Evolutionary conservation across 2,797 vertebrate species (phyloP).

Genomic region (Mico argentatus): DNA sequence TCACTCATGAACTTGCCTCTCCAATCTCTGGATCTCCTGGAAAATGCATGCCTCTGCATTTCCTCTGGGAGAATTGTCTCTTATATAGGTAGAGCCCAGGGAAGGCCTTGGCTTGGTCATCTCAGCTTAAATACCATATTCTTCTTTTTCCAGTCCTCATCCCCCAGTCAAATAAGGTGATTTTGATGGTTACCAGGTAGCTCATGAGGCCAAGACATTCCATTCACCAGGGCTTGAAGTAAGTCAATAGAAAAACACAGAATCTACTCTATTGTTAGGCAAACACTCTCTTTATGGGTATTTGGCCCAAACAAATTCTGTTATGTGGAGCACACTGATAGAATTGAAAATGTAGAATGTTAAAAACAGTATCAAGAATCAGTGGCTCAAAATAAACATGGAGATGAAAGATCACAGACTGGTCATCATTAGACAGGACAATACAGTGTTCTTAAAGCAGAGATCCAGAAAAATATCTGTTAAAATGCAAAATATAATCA

Average conservation of each 20-base stretch:
- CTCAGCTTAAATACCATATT: neutral
- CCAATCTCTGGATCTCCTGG: neutral
- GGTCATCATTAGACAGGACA: neutral
- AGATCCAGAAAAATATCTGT: slow-evolving; percentile 20
- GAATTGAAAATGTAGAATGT: slow-evolving; percentile 22
- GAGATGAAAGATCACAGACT: neutral
- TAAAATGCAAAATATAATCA: slow-evolving; percentile 20
- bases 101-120: neutral
- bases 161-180: neutral
- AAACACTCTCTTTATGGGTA: neutral
- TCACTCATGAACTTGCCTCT: neutral
- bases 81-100: neutral
- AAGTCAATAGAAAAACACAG: slow-evolving; percentile 49
- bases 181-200: slow-evolving; percentile 9
- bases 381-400: slow-evolving; percentile 20
- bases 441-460: neutral
- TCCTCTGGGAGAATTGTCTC: neutral
- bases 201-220: neutral
- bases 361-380: neutral
- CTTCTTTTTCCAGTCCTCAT: neutral
- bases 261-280: slow-evolving; percentile 3
- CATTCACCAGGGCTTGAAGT: neutral
- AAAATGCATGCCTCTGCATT: neutral
- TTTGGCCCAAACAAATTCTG: neutral
- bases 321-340: neutral